A percentile compares a stretch with the other conserved stretches of the same genome.
Evolutionary conservation across 2,888 invertebrate species (phyloP).

Genomic region (Rotaria magnacalcarata): DNA sequence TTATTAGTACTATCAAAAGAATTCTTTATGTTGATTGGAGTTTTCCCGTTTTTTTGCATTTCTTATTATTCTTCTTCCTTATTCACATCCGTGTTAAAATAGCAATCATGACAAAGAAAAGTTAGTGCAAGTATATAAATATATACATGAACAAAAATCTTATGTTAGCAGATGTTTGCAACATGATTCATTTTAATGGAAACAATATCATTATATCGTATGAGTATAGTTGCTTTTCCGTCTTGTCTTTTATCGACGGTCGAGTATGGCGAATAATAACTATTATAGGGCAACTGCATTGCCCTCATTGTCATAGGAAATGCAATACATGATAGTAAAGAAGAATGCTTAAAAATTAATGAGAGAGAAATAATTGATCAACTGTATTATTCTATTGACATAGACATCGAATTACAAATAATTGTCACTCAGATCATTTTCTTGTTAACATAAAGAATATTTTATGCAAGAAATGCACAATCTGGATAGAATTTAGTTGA

Average conservation of each 20-base stretch:
- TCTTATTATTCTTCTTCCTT: neutral
- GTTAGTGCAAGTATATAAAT: neutral
- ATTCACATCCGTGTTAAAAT: neutral
- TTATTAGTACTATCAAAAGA: neutral
- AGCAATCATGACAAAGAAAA: neutral
- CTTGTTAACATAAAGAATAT: neutral
- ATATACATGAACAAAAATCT: neutral
- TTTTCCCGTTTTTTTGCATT: neutral
- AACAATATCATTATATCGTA: neutral
- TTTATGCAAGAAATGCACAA: neutral
- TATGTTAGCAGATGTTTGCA: neutral
- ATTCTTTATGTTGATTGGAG: neutral
- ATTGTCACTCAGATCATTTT: neutral
- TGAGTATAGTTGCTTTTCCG: neutral
- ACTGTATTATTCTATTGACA: neutral
- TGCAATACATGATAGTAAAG: neutral
- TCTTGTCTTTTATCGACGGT: neutral
- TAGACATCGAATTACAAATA: neutral
- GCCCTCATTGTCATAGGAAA: neutral
- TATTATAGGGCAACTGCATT: neutral
- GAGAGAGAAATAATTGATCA: neutral
- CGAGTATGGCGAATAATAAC: neutral
- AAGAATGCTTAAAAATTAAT: neutral
- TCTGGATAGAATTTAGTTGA: neutral
- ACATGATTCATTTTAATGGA: neutral